Conservation (phyloP, 2,113 vertebrate genomes). For the Limnothrissa miodon region DNA sequence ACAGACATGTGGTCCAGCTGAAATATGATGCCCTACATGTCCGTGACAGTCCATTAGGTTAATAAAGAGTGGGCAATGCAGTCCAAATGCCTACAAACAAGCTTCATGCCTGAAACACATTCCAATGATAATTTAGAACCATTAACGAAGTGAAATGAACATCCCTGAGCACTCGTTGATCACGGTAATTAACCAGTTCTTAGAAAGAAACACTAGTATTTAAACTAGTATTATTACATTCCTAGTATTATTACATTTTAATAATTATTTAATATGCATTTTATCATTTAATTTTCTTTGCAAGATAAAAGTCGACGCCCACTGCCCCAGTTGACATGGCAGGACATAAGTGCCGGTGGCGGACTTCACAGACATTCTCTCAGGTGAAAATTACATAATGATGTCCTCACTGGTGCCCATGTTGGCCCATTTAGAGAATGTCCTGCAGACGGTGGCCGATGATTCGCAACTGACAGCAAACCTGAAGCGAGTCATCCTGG, state of each 20-base stretch:
- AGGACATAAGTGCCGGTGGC: conserved; percentile 49
- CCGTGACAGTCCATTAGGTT: not conserved
- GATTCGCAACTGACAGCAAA: conserved; percentile 3
- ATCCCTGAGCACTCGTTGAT: conserved; percentile 72
- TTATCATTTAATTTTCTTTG: not conserved
- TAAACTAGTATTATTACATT: too few species aligned
- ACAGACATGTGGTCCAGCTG: conserved; percentile 4
- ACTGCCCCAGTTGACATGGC: conserved; percentile 15
- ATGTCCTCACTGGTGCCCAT: conserved; percentile 21
- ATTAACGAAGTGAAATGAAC: conserved; percentile 57
- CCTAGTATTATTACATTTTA: too few species aligned
- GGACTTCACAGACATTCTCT: conserved; percentile 23
- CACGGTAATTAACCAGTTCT: conserved; percentile 75
- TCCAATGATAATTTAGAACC: conserved; percentile 21
- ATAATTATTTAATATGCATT: conserved; percentile 9
- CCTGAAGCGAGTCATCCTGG: conserved; percentile 19
- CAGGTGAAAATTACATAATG: conserved; percentile 24
- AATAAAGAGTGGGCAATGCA: not conserved
- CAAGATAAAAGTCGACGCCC: not conserved
- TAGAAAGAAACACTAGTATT: too few species aligned
- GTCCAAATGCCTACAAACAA: conserved; percentile 25
- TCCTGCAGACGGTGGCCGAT: not conserved
- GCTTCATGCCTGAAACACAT: conserved; percentile 17
- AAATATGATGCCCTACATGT: conserved; percentile 28
- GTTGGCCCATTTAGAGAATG: conserved; percentile 7